These are phyloP conservation scores for Hydrolagus affinis DNA, from an alignment of 2,113 vertebrate species.

Conservation along the genomic window DNA sequence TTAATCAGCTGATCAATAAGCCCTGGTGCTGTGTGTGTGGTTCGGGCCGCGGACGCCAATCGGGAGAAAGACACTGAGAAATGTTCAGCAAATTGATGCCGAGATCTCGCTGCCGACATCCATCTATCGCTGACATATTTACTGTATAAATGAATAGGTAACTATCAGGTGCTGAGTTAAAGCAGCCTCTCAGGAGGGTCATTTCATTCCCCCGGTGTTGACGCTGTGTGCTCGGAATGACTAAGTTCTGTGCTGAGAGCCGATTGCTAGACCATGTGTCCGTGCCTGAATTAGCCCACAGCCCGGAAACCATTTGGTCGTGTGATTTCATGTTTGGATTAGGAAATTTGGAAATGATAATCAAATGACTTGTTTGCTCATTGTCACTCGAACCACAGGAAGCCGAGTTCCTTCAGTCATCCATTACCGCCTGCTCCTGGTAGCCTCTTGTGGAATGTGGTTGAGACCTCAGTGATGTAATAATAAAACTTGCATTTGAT, in stretches of 20 bases:
- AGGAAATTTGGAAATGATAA: not conserved
- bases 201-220: not conserved
- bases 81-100: conserved; percentile 24
- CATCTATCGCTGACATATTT: conserved; percentile 28
- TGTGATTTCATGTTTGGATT: not conserved
- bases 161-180: conserved; percentile 23
- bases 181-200: conserved; percentile 13
- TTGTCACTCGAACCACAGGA: too few relatives aligned
- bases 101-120: conserved; percentile 18
- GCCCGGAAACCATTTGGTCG: not conserved
- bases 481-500: too few relatives aligned
- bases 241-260: not conserved
- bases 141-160: conserved; percentile 33
- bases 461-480: too few relatives aligned
- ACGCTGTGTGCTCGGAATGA: conserved; percentile 22
- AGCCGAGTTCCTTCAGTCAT: too few relatives aligned
- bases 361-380: not conserved
- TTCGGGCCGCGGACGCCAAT: not conserved
- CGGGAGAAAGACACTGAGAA: conserved; percentile 14
- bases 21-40: conserved; percentile 7
- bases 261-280: not conserved
- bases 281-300: not conserved
- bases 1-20: conserved; percentile 72
- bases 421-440: too few relatives aligned
- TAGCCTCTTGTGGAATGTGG: too few relatives aligned